Evolutionary conservation across 2,113 vertebrate species (phyloP).

Genomic region (Erythrocebus patas): DNA sequence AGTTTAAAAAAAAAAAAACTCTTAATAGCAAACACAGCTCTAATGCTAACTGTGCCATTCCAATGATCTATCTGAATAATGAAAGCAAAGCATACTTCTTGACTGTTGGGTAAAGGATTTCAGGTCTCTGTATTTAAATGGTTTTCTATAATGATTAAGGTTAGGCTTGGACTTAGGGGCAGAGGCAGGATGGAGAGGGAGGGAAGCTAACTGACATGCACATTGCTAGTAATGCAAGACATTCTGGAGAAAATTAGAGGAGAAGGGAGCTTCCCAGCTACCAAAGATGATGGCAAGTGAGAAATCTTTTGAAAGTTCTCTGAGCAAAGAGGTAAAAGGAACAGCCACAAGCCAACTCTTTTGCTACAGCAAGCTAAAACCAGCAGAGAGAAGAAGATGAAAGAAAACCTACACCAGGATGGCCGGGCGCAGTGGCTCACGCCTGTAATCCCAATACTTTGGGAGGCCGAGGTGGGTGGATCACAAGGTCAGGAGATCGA

Average conservation of each 20-base stretch:
- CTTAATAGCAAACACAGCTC: neutral
- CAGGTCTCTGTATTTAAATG: neutral
- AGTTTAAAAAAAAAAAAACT: neutral
- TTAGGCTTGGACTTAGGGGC: neutral
- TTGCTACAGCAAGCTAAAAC: neutral
- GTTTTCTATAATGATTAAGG: neutral
- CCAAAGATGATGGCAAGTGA: neutral
- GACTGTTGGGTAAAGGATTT: neutral
- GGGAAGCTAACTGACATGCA: neutral
- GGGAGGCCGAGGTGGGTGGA: too few species aligned
- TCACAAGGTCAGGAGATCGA: too few species aligned
- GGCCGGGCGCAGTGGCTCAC: accelerated
- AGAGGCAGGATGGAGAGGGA: neutral
- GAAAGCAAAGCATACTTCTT: neutral
- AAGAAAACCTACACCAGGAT: neutral
- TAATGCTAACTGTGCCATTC: neutral
- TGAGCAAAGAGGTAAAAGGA: neutral
- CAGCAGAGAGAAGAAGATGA: neutral
- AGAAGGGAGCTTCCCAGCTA: neutral
- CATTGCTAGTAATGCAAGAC: neutral
- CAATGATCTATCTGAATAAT: neutral
- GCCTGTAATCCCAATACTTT: too few species aligned
- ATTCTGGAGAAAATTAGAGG: neutral
- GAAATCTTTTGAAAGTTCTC: neutral
- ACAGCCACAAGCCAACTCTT: neutral